These are phyloP conservation scores for Cylindroiulus punctatus DNA, from an alignment of 2,888 invertebrate genomes.

Conservation along the genomic window DNA sequence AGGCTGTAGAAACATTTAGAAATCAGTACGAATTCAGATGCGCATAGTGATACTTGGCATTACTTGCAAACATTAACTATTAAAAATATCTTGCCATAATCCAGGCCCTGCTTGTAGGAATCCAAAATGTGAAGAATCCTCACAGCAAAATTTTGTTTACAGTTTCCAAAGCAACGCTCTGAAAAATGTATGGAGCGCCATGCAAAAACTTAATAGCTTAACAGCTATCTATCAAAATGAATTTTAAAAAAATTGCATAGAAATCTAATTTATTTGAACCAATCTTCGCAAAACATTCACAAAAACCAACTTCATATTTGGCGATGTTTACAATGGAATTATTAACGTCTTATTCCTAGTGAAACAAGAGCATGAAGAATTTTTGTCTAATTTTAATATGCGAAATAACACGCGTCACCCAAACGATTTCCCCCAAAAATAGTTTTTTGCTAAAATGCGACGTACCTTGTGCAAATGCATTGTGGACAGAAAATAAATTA, in stretches of 20 bases:
- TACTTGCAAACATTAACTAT: no score
- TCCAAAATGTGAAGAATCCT: not conserved
- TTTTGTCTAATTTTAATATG: no score
- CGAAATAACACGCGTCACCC: not conserved
- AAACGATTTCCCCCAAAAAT: not conserved
- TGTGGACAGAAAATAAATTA: not conserved
- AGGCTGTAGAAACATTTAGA: not conserved
- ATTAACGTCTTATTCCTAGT: no score
- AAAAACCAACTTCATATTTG: no score
- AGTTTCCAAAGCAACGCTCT: constrained; percentile 1
- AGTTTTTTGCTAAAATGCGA: not conserved
- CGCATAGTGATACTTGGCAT: not conserved
- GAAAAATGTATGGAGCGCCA: not conserved
- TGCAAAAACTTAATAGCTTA: not conserved
- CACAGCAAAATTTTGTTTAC: not conserved
- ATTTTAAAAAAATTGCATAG: no score
- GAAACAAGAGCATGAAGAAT: no score
- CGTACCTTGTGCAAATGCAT: not conserved
- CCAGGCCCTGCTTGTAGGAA: not conserved
- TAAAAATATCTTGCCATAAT: not conserved
- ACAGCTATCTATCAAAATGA: no score
- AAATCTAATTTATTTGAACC: no score
- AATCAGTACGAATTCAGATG: no score
- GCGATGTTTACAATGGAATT: no score
- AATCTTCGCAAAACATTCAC: no score